Percentiles rank a stretch among this genome's conserved stretches.
Evolutionary conservation across 2,888 invertebrate species (phyloP).

Genomic region (Incurvaria masculella): DNA sequence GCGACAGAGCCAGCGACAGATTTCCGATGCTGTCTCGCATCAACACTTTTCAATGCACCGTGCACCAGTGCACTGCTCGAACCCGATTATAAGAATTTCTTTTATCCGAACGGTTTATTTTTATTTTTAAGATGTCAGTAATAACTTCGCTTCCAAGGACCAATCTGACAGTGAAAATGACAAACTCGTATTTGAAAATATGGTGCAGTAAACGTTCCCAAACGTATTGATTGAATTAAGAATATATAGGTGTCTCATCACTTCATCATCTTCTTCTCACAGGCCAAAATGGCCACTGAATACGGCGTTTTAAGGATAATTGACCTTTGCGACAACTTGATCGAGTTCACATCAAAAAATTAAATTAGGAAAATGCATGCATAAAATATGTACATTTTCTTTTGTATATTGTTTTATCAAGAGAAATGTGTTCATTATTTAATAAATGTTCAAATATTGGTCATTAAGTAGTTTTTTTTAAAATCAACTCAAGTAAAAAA

Average conservation of each 20-base stretch:
- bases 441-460: not conserved
- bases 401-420: not conserved
- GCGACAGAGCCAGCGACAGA: too few relatives aligned
- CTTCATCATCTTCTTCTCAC: constrained; percentile 2
- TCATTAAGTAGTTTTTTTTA: not conserved
- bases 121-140: too few relatives aligned
- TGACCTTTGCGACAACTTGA: not conserved
- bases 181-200: constrained; percentile 9
- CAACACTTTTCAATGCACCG: too few relatives aligned
- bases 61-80: too few relatives aligned
- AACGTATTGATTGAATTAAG: constrained; percentile 10
- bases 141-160: too few relatives aligned
- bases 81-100: too few relatives aligned
- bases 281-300: constrained; percentile 2
- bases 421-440: not conserved
- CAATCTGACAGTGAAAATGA: too few relatives aligned
- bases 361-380: constrained; percentile 1
- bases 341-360: not conserved
- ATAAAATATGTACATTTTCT: constrained; percentile 1
- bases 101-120: too few relatives aligned
- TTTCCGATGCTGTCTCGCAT: too few relatives aligned
- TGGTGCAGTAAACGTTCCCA: constrained; percentile 10
- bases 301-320: not conserved
- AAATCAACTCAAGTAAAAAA: not conserved
- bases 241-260: constrained; percentile 9